Evolutionary conservation across 2,113 vertebrate species (phyloP).

Genomic region (Ptilonorhynchus violaceus): DNA sequence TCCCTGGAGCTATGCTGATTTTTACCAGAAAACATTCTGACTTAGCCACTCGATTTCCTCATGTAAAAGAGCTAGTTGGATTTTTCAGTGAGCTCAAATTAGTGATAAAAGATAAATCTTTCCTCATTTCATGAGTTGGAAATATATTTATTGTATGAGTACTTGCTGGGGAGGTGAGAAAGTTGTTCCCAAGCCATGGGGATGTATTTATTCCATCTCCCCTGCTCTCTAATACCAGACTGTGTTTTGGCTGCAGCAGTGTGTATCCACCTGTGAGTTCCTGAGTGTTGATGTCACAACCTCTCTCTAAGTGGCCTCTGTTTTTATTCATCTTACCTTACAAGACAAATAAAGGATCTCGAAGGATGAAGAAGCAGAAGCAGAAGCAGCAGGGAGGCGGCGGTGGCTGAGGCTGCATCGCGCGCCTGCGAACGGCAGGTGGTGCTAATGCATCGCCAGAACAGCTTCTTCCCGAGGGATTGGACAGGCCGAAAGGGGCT

Average conservation of each 20-base stretch:
- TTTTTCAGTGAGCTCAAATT: constrained; percentile 12
- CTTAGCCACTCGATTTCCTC: not conserved
- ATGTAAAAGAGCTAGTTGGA: not conserved
- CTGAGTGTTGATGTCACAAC: not conserved
- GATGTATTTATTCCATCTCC: not conserved
- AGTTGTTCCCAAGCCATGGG: not conserved
- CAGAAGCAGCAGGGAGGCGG: not conserved
- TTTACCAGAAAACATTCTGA: not conserved
- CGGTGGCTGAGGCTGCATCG: not conserved
- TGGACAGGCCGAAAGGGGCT: not conserved
- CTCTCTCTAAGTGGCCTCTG: not conserved
- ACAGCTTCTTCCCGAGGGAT: not conserved
- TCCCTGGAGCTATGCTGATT: constrained; percentile 39
- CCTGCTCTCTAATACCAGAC: not conserved
- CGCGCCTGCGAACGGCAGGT: not conserved
- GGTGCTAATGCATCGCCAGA: not conserved
- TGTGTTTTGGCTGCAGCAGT: not conserved
- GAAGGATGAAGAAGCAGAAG: not conserved
- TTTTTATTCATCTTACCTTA: constrained; percentile 8
- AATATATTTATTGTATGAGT: not conserved
- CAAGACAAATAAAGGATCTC: not conserved
- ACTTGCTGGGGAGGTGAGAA: not conserved
- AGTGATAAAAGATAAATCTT: constrained; percentile 10
- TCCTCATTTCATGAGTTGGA: not conserved
- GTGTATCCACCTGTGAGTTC: not conserved